Evolutionary conservation across 2,113 vertebrate genomes (phyloP), one percentile per base, ranked within the genome.

Genomic region (Cyanoramphus novaezelandiae): DNA sequence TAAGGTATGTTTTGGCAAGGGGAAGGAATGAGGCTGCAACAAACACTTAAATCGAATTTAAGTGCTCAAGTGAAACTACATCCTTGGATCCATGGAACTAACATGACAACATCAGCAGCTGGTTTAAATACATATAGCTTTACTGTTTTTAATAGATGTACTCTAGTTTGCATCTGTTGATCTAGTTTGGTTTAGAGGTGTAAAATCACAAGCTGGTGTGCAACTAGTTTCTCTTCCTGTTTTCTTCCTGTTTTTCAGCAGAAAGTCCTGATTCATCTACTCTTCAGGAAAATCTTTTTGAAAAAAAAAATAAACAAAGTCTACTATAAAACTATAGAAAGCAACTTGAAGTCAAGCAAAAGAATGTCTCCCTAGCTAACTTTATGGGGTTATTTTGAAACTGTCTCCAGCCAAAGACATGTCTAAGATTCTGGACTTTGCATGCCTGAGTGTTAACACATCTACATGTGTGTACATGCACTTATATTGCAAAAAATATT

Each of bases 241-340:
- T 95, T 75, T 87, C 49, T 90, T 91, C 53, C 33, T 83, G 52
- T 27, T 90, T 84, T 95, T 85, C 46, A 63, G 25, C 59, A 86
- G 37, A 67, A 86, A 78, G 35, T 77, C 88, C n/a, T 47, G 60
- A 86, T 92, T 86, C 28, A 43, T 59, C n/a, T 67, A 50, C 33
- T 86, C 27, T 90, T 78, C 44, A 68, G 59, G 71, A 85, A 82
- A 72, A 59, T 8, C 0, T 20, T 67, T 55, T 6, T 3, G 17
- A 43, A 11, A 41, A 43, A 13, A 39, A 74, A 62, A 28, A 20
- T 13, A 14, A 14, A 0, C 1, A 18, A 69, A 65, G 86, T 60
- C 23, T 93, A 4, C 23, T 50, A 15, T 39, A 68, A 94, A 71
- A 64, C 33, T 47, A 37, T 81, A 49, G 83, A 84, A 86, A 71